phyloP scores from a whole-genome alignment of 2,113 vertebrate species.

The Alces alces region DNA sequence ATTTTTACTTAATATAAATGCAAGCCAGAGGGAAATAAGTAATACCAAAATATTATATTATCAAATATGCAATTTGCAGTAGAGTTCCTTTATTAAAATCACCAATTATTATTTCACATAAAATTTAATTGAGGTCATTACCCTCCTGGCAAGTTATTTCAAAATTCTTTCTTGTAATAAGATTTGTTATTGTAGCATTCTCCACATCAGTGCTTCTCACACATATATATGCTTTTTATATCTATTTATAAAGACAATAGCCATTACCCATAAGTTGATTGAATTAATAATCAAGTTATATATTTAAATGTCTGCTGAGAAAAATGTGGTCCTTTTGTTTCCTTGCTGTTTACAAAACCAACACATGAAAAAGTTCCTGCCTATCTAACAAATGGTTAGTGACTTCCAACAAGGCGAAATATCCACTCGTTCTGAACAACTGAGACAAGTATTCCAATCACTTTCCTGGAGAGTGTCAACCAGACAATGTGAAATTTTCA shows the following conservation, averaged over 20 bases:
- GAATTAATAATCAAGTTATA: slow-evolving; percentile 70
- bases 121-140: slow-evolving; percentile 85
- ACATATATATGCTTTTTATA: slow-evolving; percentile 67
- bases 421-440: background rate
- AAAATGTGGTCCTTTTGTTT: slow-evolving; percentile 36
- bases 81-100: slow-evolving; percentile 80
- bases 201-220: slow-evolving; percentile 76
- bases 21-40: slow-evolving; percentile 75
- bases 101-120: slow-evolving; percentile 83
- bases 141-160: slow-evolving; percentile 79
- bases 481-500: background rate
- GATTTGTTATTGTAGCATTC: slow-evolving; percentile 80
- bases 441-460: background rate
- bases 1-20: slow-evolving; percentile 80
- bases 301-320: slow-evolving; percentile 61
- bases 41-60: slow-evolving; percentile 73
- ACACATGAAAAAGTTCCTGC: background rate
- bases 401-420: background rate
- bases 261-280: slow-evolving; percentile 65
- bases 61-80: slow-evolving; percentile 77
- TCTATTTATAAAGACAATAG: slow-evolving; percentile 78
- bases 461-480: background rate
- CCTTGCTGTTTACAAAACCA: background rate
- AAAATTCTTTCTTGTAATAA: slow-evolving; percentile 77
- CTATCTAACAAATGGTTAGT: background rate